These are phyloP conservation scores for Seriola quinqueradiata DNA, from an alignment of 2,113 vertebrate species.

Conservation along the genomic window DNA sequence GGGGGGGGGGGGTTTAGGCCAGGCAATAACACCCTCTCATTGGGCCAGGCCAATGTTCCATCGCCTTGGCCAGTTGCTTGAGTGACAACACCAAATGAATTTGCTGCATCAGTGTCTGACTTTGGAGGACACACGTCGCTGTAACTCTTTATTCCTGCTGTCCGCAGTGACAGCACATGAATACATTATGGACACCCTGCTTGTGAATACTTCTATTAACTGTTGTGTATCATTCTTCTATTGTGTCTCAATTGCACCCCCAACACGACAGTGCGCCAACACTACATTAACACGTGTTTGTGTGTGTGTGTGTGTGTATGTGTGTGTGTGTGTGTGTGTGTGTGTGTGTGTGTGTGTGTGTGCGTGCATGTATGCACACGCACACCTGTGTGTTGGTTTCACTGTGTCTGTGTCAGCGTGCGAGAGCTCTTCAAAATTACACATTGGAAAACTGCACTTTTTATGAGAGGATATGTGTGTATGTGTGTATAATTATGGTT, in stretches of 20 bases:
- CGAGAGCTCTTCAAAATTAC: constrained; percentile 62
- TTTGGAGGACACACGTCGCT: constrained; percentile 73
- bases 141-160: constrained; percentile 66
- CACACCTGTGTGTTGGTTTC: constrained; percentile 35
- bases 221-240: constrained; percentile 39
- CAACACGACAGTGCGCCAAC: constrained; percentile 18
- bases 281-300: background rate
- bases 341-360: constrained; percentile 25
- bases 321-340: constrained; percentile 18
- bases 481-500: constrained; percentile 83
- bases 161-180: constrained; percentile 73
- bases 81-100: constrained; percentile 79
- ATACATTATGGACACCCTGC: constrained; percentile 66
- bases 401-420: constrained; percentile 34
- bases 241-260: constrained; percentile 38
- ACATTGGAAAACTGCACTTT: constrained; percentile 62
- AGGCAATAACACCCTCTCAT: constrained; percentile 65
- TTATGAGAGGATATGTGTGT: constrained; percentile 62
- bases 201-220: constrained; percentile 61
- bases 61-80: constrained; percentile 68
- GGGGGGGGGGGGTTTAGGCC: constrained; percentile 34
- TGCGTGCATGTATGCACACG: background rate
- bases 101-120: constrained; percentile 78
- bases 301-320: constrained; percentile 3
- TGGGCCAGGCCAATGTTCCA: constrained; percentile 55